Evolutionary conservation across 2,797 vertebrate species (phyloP), one percentile per base, ranked within the genome.

Genomic region (Lophura swinhoii): DNA sequence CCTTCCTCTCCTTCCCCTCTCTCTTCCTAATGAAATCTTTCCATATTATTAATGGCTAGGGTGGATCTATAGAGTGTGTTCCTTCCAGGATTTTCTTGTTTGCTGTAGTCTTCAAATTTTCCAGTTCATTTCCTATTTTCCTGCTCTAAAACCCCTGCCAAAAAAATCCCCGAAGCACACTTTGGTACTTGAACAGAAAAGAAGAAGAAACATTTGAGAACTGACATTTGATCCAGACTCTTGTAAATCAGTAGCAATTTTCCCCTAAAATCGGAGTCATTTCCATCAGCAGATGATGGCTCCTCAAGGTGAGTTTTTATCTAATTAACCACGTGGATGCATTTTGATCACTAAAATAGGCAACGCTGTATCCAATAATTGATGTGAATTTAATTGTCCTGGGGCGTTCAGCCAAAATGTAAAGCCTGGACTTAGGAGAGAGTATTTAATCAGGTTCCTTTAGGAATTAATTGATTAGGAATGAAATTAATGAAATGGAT

Each of bases 11-110:
- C 75, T 53, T 67, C 31, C 62, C 33, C 58, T 87, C 83, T 58
- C 82, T 44, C 59, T 88, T 46, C n/a, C 92, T 85, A 92, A 89
- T 91, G 90, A 94, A 96, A 90, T 94, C 70, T 96, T 97, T 88
- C 85, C 80, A 74, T 37, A 5, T 88, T 84, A 62, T 86, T 87
- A 77, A 75, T 44, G 59, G 94, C 73, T 1, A 0, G 86, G 81
- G 67, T n/a, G 78, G 73, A 87, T 92, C 92, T 64, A 24, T 2
- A 20, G 68, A n/a, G 18, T 4, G 6, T 70, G 60, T 11, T 86
- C 93, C 93, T 91, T 92, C 94, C 92, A 78, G 29, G 39, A 37
- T 70, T 77, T 82, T 93, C 85, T 72, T 84, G 87, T 83, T 90
- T 91, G 91, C 95, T 91, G 88, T 1, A 95, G 91, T 35, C 90